phyloP scores from a whole-genome alignment of 2,113 vertebrate genomes.

The Canis aureus region DNA sequence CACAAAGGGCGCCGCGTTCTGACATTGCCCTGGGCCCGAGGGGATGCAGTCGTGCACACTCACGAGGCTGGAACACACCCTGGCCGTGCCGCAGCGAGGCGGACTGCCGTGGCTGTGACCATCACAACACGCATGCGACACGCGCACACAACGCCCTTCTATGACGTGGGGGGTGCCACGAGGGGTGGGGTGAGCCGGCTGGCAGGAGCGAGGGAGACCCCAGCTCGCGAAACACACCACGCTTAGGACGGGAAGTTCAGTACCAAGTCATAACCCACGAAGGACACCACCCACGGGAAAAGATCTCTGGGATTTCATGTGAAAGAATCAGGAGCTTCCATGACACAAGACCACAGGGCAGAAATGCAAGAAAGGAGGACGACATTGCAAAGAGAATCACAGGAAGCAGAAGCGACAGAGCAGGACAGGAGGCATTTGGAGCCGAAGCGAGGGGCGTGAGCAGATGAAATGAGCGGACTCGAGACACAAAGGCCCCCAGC shows the following conservation, averaged over 20 bases:
- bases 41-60: too few relatives aligned
- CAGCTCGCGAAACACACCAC: too few relatives aligned
- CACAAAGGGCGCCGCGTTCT: not conserved
- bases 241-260: too few relatives aligned
- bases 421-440: not conserved
- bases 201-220: too few relatives aligned
- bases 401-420: not conserved
- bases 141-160: not conserved
- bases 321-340: too few relatives aligned
- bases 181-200: not conserved
- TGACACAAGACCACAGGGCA: too few relatives aligned
- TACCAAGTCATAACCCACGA: too few relatives aligned
- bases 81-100: not conserved
- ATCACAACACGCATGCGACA: accelerated
- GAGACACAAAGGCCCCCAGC: not conserved
- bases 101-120: not conserved
- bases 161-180: not conserved
- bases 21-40: not conserved
- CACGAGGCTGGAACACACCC: not conserved
- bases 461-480: not conserved
- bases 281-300: too few relatives aligned
- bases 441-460: not conserved
- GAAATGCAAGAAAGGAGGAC: too few relatives aligned
- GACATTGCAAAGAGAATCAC: too few relatives aligned
- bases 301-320: too few relatives aligned